Conservation (phyloP, 2,888 invertebrate genomes). For the Erebia palarica region DNA sequence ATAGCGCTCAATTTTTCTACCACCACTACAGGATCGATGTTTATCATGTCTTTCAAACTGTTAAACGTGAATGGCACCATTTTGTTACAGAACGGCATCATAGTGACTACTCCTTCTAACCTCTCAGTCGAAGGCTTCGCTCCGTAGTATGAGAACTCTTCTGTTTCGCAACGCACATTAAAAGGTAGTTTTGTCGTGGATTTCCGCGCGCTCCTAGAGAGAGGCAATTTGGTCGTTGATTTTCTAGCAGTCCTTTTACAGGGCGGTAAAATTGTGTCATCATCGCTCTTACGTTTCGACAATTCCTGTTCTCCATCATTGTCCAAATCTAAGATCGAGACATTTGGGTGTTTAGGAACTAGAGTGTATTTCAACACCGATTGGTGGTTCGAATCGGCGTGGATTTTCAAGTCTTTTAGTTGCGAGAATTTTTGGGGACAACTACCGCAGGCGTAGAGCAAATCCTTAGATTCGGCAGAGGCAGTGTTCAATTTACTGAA, state of each 20-base stretch:
- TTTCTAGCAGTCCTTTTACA: slow-evolving; percentile 62
- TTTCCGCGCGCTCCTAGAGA: slow-evolving; percentile 50
- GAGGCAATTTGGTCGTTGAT: slow-evolving; percentile 75
- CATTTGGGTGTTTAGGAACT: slow-evolving; percentile 20
- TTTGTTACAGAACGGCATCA: slow-evolving; percentile 79
- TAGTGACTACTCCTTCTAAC: slow-evolving; percentile 68
- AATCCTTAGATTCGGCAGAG: slow-evolving; percentile 39
- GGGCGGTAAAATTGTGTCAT: slow-evolving; percentile 19
- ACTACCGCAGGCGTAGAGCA: slow-evolving; percentile 49
- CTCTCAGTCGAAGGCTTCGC: slow-evolving; percentile 60
- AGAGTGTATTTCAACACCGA: slow-evolving; percentile 46
- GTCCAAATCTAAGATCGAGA: slow-evolving; percentile 29
- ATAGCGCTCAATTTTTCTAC: background rate
- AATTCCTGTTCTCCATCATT: slow-evolving; percentile 23
- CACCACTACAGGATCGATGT: slow-evolving; percentile 31
- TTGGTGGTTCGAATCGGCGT: slow-evolving; percentile 52
- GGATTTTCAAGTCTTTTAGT: slow-evolving; percentile 52
- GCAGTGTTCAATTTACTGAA: slow-evolving; percentile 49
- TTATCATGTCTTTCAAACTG: slow-evolving; percentile 55
- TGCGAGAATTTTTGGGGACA: slow-evolving; percentile 53
- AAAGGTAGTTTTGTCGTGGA: slow-evolving; percentile 64
- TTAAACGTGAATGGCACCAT: slow-evolving; percentile 70
- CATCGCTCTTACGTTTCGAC: slow-evolving; percentile 10
- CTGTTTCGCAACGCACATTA: slow-evolving; percentile 46
- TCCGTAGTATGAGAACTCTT: slow-evolving; percentile 78